Conservation (phyloP, 2,113 vertebrate species). For the Takifugu bimaculatus region DNA sequence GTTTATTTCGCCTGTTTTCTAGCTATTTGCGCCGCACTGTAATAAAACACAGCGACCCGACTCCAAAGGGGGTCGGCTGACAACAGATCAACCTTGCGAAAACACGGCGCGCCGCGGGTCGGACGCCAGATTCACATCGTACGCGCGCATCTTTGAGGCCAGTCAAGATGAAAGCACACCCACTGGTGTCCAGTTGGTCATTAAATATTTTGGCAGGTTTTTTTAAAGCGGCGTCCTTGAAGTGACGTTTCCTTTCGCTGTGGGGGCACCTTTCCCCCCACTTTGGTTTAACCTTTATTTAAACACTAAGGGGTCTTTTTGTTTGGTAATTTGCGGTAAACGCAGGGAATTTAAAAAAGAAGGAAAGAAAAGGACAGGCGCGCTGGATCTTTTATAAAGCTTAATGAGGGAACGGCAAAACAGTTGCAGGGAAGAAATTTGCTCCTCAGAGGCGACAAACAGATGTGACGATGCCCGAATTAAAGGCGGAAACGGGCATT, state of each 20-base stretch:
- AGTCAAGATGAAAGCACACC: slow-evolving; percentile 23
- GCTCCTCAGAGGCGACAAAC: too few species aligned
- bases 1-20: slow-evolving; percentile 43
- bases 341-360: too few species aligned
- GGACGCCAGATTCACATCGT: slow-evolving; percentile 22
- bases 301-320: too few species aligned
- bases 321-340: too few species aligned
- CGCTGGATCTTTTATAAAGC: too few species aligned
- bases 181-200: slow-evolving; percentile 3
- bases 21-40: slow-evolving; percentile 44
- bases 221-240: slow-evolving; percentile 1
- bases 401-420: too few species aligned
- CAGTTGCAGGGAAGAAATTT: too few species aligned
- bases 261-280: too few species aligned
- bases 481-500: too few species aligned
- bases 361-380: too few species aligned
- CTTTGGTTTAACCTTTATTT: too few species aligned
- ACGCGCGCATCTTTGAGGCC: slow-evolving; percentile 10
- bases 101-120: slow-evolving; percentile 34
- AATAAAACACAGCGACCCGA: slow-evolving; percentile 57
- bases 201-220: slow-evolving; percentile 20
- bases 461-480: too few species aligned
- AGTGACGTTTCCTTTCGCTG: background rate
- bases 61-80: slow-evolving; percentile 58
- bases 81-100: slow-evolving; percentile 30